Conservation (phyloP, 2,888 invertebrate genomes). For the Spilarctia lutea region DNA sequence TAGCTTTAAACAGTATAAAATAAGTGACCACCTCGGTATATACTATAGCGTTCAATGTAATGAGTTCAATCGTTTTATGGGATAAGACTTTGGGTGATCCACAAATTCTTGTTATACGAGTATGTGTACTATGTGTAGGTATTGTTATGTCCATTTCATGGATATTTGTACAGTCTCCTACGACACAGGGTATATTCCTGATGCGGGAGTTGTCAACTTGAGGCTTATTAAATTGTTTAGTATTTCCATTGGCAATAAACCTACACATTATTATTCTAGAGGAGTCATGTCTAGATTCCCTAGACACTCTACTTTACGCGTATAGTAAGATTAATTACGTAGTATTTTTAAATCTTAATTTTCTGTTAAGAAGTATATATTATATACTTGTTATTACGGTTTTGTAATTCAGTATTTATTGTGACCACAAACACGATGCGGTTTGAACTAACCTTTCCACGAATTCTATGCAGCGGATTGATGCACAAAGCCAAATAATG, state of each 20-base stretch:
- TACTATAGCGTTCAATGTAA: too few species aligned
- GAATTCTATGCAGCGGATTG: constrained; percentile 26
- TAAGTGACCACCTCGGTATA: too few species aligned
- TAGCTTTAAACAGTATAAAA: too few species aligned
- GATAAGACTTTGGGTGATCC: too few species aligned
- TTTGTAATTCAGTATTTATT: constrained; percentile 7
- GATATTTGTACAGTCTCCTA: neutral
- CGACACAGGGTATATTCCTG: too few species aligned
- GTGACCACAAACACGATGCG: constrained; percentile 11
- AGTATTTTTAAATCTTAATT: too few species aligned
- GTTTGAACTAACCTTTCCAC: constrained; percentile 17
- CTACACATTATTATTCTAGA: neutral
- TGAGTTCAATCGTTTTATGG: too few species aligned
- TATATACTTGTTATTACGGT: neutral
- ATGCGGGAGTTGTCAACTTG: too few species aligned
- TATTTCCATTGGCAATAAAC: neutral
- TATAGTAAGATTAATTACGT: too few species aligned
- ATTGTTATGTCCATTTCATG: neutral
- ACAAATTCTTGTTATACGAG: neutral
- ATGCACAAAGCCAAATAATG: constrained; percentile 39
- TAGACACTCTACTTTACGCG: too few species aligned
- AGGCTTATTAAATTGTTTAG: too few species aligned
- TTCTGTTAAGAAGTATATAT: neutral
- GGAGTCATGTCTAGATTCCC: neutral
- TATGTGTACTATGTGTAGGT: too few species aligned